phyloP scores from a whole-genome alignment of 2,797 vertebrate species.

The Nyctalus aviator region DNA sequence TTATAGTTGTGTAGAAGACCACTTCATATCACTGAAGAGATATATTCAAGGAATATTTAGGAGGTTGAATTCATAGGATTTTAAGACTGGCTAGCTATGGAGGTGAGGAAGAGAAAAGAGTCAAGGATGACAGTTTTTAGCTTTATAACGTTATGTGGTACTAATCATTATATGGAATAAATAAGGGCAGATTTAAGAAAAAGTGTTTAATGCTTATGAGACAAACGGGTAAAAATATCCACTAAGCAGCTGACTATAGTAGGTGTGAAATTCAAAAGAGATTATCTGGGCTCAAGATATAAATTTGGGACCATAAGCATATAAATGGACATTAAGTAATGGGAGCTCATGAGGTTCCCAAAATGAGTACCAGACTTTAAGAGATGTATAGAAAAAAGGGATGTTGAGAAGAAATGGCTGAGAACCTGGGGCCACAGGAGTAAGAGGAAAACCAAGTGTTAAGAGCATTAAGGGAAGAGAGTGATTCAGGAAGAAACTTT shows the following conservation, averaged over 20 bases:
- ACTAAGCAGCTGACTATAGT: not conserved
- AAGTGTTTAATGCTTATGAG: not conserved
- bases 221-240: constrained; percentile 12
- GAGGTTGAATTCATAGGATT: not conserved
- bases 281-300: not conserved
- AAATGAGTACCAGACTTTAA: not conserved
- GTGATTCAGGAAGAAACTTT: not conserved
- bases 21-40: not conserved
- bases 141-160: not conserved
- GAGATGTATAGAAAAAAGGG: not conserved
- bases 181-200: not conserved
- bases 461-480: not conserved
- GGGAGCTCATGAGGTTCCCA: not conserved
- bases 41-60: not conserved
- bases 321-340: not conserved
- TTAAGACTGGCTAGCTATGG: not conserved
- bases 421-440: not conserved
- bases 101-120: not conserved
- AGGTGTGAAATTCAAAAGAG: constrained; percentile 5
- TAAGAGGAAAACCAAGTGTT: not conserved
- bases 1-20: not conserved
- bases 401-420: not conserved
- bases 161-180: not conserved
- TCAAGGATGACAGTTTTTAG: not conserved
- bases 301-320: not conserved